Evolutionary conservation across 92 coral and sea anemone species (phyloP), one percentile per base, ranked within the genome.

Genomic region (Porites evermanni): DNA sequence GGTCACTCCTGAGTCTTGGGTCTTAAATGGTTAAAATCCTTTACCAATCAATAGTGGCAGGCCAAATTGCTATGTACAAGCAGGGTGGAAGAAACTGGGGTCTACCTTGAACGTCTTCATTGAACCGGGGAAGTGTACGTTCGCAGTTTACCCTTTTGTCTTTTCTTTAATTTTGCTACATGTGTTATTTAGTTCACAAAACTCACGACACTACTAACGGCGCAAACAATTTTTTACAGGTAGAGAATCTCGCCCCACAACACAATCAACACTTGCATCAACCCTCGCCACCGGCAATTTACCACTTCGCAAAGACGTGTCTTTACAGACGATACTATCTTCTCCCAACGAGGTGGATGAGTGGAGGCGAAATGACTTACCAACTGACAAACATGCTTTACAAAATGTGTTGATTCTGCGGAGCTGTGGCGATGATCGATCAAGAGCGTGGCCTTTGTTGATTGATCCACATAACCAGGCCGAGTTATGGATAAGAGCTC

Each of bases 391-490:
- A 60, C 90, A 87, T 63, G 95, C 98, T 61, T 79, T 97, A 53
- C 97, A 97, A 65, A 97, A 93, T 70, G 98, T 95, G 2, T 77
- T 97, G 82, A 93, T 92, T 79, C 91, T 93, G 93, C 92, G 98
- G 69, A 80, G 93, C 14, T 92, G 95, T 59, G 78, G 94, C 18
- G 77, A 84, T 19, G 95, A 92, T 76, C 89, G 97, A 17, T 72
- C 84, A 16, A 85, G 91, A 8, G 94, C 93, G 70, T 97, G 99
- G 99, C 99, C 99, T 5, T 81, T 97, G 59, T 87, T 97, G 85
- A 77, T 97, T 53, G 99, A 97, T 66, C 96, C 98, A 1, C 96
- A 97, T 87, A 88, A 89, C 44, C 99, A 95, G 81, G 98, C 98
- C 23, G 96, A 93, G 87, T 81, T 91, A 84, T 97, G 99, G 99